Conservation (phyloP, 2,888 invertebrate genomes). For the Cosmia trapezina region DNA sequence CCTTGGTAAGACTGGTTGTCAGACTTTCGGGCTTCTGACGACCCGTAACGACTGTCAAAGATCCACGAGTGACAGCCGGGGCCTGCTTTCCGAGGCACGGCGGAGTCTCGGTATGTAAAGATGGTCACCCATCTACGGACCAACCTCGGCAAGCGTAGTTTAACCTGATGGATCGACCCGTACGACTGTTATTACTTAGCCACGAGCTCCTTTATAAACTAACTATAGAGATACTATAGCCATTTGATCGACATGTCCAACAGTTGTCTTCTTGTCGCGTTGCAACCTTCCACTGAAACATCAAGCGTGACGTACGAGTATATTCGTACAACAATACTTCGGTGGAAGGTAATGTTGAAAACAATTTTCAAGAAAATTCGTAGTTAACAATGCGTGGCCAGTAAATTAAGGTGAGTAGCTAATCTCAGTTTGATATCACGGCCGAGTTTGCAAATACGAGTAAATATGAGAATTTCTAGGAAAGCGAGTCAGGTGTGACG, state of each 20-base stretch:
- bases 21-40: too few species aligned
- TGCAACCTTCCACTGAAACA: slow-evolving; percentile 70
- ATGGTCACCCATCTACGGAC: too few species aligned
- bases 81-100: too few species aligned
- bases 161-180: too few species aligned
- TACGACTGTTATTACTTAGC: too few species aligned
- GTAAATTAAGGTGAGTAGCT: slow-evolving; percentile 67
- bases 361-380: slow-evolving; percentile 65
- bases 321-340: slow-evolving; percentile 31
- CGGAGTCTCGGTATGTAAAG: too few species aligned
- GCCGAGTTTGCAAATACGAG: slow-evolving; percentile 68
- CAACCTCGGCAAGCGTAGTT: too few species aligned
- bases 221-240: slow-evolving; percentile 21
- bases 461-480: slow-evolving; percentile 78
- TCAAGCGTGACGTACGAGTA: slow-evolving; percentile 51
- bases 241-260: slow-evolving; percentile 39
- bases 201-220: too few species aligned
- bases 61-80: too few species aligned
- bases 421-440: slow-evolving; percentile 72
- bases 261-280: slow-evolving; percentile 22
- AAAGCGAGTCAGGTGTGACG: slow-evolving; percentile 77
- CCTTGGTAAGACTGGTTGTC: too few species aligned
- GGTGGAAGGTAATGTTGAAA: slow-evolving; percentile 51
- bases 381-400: slow-evolving; percentile 73
- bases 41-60: too few species aligned